Evolutionary conservation across 2,113 vertebrate genomes (phyloP), one percentile per base, ranked within the genome.

Genomic region (Proterorhinus semilunaris): DNA sequence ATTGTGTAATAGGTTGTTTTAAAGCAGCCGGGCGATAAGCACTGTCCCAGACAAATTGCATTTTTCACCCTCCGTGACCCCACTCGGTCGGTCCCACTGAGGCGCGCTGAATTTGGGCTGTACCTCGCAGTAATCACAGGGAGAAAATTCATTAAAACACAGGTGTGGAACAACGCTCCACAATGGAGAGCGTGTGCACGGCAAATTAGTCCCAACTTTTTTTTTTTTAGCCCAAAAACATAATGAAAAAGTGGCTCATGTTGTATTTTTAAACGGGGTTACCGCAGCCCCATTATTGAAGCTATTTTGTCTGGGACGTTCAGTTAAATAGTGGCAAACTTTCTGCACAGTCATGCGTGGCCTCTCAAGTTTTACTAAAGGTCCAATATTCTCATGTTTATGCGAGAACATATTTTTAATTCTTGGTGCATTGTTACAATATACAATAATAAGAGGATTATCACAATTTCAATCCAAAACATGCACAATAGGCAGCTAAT

Each of bases 1-100:
- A 65, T 71, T 69, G 65, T 74, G 72, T 79, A 76, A 84, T 83
- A 75, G 83, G 74, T 54, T 57, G 52, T 61, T 79, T 77, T 79
- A 76, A 83, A 79, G 64, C 62, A 75, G 70, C 43, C 10, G 6
- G 48, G 27, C 55, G 76, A 83, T 83, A 79, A 87, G 76, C 75
- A 36, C 68, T 43, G 73, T 74, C 80, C 54, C 63, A 70, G 71
- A 77, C 62, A 87, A 79, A 85, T 83, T 69, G 58, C 62, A 49
- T 81, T 73, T 83, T 66, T 76, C 55, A 21, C 70, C 68, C 61
- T 66, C 49, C n/a, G 13, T 47, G 62, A 74, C 61, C 71, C 15
- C 62, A 70, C 65, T 69, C 13, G 57, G 62, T 65, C 54, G 8
- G 51, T 36, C 44, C 57, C 52, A 13, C 48, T 59, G 58, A 55